These are phyloP conservation scores for Neodiprion pinetum DNA, from an alignment of 1,140 invertebrate genomes.

Conservation along the genomic window DNA sequence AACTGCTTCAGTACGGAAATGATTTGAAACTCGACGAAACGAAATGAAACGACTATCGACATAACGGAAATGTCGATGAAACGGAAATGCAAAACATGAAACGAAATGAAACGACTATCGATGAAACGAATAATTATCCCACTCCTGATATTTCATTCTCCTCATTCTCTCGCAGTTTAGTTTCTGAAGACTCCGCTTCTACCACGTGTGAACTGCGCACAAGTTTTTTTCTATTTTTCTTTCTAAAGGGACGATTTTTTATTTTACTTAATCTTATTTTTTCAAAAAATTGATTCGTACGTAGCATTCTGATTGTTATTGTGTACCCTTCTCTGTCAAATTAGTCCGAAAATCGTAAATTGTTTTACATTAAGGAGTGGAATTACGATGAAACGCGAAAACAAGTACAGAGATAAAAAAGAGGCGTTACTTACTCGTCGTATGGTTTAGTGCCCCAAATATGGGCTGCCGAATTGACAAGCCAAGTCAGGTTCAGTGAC, in stretches of 20 bases:
- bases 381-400: neutral
- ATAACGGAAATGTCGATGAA: too few relatives aligned
- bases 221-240: too few relatives aligned
- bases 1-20: too few relatives aligned
- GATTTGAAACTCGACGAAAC: neutral
- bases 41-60: neutral
- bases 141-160: too few relatives aligned
- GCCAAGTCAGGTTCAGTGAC: slow-evolving; percentile 82
- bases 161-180: too few relatives aligned
- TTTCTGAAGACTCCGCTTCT: too few relatives aligned
- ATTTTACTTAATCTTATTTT: neutral
- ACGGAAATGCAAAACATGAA: neutral
- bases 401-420: slow-evolving; percentile 41
- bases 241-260: neutral
- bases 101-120: neutral
- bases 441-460: slow-evolving; percentile 72
- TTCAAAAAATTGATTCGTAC: slow-evolving; percentile 10
- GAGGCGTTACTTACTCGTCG: slow-evolving; percentile 65
- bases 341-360: neutral
- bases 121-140: too few relatives aligned
- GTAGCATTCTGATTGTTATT: too few relatives aligned
- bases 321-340: neutral
- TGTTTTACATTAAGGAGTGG: neutral
- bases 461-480: slow-evolving; percentile 88
- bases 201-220: too few relatives aligned